Evolutionary conservation across 2,113 vertebrate species (phyloP), one percentile per base, ranked within the genome.

Genomic region (Microcebus griseorufus): DNA sequence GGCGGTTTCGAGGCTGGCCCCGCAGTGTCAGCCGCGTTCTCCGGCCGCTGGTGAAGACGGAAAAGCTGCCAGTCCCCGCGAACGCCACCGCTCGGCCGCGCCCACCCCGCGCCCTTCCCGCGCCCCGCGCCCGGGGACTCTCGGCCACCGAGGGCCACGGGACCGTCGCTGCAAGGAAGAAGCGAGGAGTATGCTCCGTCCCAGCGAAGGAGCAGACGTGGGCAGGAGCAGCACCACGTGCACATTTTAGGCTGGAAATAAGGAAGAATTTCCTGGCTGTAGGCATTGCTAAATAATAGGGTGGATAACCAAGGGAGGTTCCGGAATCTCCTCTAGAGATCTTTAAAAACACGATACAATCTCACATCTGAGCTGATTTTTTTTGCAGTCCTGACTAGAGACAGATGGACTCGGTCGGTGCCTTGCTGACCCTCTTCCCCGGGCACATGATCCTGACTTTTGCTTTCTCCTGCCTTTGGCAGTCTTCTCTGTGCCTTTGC

Each of bases 301-400:
- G 89, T 79, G 95, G 89, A 48, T 75, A 53, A 92, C 82, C 75
- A n/a, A 78, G 73, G 64, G 87, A 85, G 89, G 93, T 48, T 96
- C 69, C 48, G 6, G 78, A 90, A 72, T 79, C 75, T 94, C 84
- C 90, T 93, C 89, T 58, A 14, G 17, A 87, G 93, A 84, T 92
- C 95, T 92, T 48, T 78, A 72, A 96, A 93, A 95, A 65, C 69
- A 32, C 6, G 1, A 70, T 20, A 45, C 45, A 34, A 69, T 58
- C 88, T 84, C 34, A 6, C 29, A 27, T 55, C 45, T 10, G 79
- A 51, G 80, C 45, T 16, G 45, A 69, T 22, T 86, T 67, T 45
- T 45, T 86, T 3, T 42, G 58, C 70, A 75, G 32, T n/a, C 85
- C 89, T 27, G 79, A 45, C 37, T 27, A 55, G 80, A 78, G 88